phyloP scores from a whole-genome alignment of 2,797 vertebrate species.

The Ptychadena robeensis region DNA sequence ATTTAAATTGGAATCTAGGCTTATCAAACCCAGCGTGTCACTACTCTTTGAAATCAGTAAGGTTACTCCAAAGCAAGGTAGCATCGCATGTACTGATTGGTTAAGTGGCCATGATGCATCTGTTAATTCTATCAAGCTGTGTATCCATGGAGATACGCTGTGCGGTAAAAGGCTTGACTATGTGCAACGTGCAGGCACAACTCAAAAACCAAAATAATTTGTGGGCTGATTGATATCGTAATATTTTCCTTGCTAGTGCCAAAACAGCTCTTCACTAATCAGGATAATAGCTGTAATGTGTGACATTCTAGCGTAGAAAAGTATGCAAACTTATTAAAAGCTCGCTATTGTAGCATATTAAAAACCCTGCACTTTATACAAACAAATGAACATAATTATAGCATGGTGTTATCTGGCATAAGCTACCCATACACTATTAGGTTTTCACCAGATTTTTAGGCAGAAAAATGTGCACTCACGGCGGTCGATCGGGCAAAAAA shows the following conservation, averaged over 20 bases:
- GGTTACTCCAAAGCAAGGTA: not conserved
- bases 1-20: not conserved
- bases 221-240: not conserved
- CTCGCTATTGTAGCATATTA: not conserved
- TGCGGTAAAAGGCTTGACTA: not conserved
- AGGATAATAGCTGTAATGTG: not conserved
- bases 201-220: not conserved
- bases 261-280: not conserved
- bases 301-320: not conserved
- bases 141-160: constrained; percentile 5
- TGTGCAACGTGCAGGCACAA: not conserved
- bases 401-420: too few relatives aligned
- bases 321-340: not conserved
- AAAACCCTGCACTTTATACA: not conserved
- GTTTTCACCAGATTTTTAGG: too few relatives aligned
- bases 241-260: not conserved
- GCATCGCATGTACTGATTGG: not conserved
- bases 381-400: not conserved
- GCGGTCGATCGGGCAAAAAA: too few relatives aligned
- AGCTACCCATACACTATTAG: too few relatives aligned
- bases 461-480: too few relatives aligned
- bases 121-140: not conserved
- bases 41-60: not conserved
- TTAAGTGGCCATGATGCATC: not conserved
- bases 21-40: not conserved